Conservation (phyloP, 2,797 vertebrate genomes). For the Pogonophryne albipinna region DNA sequence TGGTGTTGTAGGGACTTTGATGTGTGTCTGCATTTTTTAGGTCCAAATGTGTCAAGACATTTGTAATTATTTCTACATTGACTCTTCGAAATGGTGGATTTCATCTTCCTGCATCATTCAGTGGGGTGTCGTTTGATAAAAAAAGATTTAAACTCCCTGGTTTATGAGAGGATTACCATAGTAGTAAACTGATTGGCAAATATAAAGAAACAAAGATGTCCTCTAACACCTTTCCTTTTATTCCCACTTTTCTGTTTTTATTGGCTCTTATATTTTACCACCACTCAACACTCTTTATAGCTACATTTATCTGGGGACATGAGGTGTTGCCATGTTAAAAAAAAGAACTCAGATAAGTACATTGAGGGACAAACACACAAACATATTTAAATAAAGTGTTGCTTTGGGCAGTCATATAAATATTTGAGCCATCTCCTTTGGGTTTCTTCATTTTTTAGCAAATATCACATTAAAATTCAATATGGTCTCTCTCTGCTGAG, state of each 20-base stretch:
- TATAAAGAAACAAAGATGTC: slow-evolving; percentile 45
- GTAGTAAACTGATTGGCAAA: slow-evolving; percentile 31
- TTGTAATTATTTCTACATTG: slow-evolving; percentile 11
- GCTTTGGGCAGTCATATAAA: slow-evolving; percentile 36
- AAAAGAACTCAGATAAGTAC: slow-evolving; percentile 24
- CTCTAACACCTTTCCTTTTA: slow-evolving; percentile 14
- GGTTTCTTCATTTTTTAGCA: slow-evolving; percentile 42
- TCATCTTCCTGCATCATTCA: slow-evolving; percentile 45
- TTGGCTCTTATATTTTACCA: slow-evolving; percentile 37
- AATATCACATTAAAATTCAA: slow-evolving; percentile 58
- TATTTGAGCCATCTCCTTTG: slow-evolving; percentile 48
- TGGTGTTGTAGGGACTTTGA: neutral
- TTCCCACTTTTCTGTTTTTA: slow-evolving; percentile 49
- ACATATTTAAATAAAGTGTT: slow-evolving; percentile 18
- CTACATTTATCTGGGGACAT: slow-evolving; percentile 37
- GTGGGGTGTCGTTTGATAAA: slow-evolving; percentile 24
- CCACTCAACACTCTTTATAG: slow-evolving; percentile 33
- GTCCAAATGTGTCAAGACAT: slow-evolving; percentile 3
- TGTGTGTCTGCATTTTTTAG: neutral
- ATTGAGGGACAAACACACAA: slow-evolving; percentile 14
- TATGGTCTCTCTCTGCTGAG: slow-evolving; percentile 52
- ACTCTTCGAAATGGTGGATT: slow-evolving; percentile 20
- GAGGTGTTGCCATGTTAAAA: slow-evolving; percentile 28
- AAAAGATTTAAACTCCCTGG: slow-evolving; percentile 27
- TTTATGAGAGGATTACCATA: slow-evolving; percentile 34